Conservation (phyloP, 2,888 invertebrate genomes). For the Eilema griseolum region DNA sequence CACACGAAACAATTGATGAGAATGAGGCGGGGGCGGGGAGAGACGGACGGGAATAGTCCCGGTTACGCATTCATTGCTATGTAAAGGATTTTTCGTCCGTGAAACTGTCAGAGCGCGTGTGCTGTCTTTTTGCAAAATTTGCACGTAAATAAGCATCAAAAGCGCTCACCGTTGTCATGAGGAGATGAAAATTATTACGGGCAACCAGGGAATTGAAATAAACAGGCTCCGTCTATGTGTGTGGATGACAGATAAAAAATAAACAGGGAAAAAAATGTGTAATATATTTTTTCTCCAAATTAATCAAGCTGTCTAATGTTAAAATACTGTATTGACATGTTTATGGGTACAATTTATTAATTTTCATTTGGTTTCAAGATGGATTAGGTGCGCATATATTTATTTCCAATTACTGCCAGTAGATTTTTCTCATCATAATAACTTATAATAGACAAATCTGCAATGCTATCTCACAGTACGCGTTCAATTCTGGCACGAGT, state of each 20-base stretch:
- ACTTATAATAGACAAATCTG: neutral
- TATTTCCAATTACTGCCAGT: neutral
- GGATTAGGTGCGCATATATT: neutral
- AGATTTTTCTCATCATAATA: neutral
- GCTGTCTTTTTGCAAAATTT: conserved; percentile 58
- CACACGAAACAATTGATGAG: conserved; percentile 83
- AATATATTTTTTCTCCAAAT: conserved; percentile 25
- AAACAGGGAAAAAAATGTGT: conserved; percentile 30
- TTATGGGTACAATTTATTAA: neutral
- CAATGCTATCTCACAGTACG: neutral
- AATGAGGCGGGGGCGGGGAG: conserved; percentile 62
- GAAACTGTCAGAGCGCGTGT: conserved; percentile 62
- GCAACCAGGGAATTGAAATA: conserved; percentile 40
- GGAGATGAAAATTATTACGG: conserved; percentile 49
- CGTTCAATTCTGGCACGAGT: neutral
- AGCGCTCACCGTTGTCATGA: conserved; percentile 42
- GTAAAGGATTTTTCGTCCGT: conserved; percentile 68
- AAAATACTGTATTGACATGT: conserved; percentile 3
- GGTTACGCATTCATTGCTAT: conserved; percentile 69
- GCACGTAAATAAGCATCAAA: conserved; percentile 54
- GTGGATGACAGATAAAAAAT: conserved; percentile 35
- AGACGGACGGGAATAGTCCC: conserved; percentile 49
- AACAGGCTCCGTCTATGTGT: conserved; percentile 28
- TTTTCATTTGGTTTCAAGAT: conserved; percentile 7
- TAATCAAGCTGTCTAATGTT: conserved; percentile 23